A percentile compares a stretch with the other conserved stretches of the same genome.
These are phyloP conservation scores for Mesorhabditis sp. DNA, from an alignment of 2,888 invertebrate species.

Conservation along the genomic window DNA sequence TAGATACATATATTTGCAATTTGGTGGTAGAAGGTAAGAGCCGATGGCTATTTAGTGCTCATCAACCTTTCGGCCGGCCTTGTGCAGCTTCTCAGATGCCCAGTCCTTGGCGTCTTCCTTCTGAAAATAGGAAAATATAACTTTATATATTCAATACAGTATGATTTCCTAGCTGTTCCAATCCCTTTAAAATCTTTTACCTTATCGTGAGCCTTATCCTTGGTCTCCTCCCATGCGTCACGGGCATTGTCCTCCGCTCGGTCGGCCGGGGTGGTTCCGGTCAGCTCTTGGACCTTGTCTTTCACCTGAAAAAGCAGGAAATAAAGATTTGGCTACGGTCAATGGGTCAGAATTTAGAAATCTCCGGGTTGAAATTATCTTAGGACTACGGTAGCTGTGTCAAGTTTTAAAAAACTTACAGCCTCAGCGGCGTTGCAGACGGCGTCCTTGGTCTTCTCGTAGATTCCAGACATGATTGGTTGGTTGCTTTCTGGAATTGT, in stretches of 20 bases:
- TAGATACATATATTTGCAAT: too few relatives aligned
- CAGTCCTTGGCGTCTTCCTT: not conserved
- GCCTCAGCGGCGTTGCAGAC: conserved; percentile 4
- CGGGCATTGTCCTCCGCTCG: not conserved
- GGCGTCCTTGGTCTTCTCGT: not conserved
- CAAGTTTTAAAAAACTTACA: not conserved
- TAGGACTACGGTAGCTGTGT: not conserved
- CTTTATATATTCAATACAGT: not conserved
- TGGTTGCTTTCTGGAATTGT: conserved; percentile 2
- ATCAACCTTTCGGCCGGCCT: conserved; percentile 1
- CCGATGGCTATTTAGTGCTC: not conserved
- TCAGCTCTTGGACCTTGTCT: not conserved
- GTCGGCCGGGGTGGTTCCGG: conserved; percentile 3
- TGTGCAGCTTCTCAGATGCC: conserved; percentile 1
- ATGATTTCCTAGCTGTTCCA: not conserved
- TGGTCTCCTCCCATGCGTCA: not conserved
- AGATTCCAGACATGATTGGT: not conserved
- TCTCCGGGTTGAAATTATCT: not conserved
- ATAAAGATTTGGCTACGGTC: not conserved
- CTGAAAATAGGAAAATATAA: not conserved
- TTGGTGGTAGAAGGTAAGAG: too few relatives aligned
- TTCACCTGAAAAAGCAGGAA: not conserved
- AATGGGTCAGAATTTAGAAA: not conserved
- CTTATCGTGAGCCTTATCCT: conserved; percentile 6
- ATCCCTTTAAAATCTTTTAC: not conserved